Percentiles rank a stretch among this genome's conserved stretches.
Evolutionary conservation across 2,888 invertebrate genomes (phyloP).

Genomic region (Rugalucina vietnamica): DNA sequence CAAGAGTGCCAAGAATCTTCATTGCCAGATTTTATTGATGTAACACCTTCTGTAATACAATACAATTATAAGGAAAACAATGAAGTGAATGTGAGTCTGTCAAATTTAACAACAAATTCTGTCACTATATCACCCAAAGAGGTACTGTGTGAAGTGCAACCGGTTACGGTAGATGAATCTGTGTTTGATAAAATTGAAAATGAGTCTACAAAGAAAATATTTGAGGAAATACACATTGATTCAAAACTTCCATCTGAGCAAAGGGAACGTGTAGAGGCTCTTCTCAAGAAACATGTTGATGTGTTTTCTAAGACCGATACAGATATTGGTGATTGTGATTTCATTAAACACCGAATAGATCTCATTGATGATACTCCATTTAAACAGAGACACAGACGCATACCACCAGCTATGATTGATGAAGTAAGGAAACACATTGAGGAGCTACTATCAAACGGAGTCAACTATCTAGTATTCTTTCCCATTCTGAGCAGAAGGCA

Average conservation of each 20-base stretch:
- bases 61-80: not conserved
- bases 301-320: conserved; percentile 6
- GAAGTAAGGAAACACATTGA: conserved; percentile 14
- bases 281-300: not conserved
- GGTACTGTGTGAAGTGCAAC: conserved; percentile 4
- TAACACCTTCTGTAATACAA: conserved; percentile 24
- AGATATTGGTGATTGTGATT: conserved; percentile 11
- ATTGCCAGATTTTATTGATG: conserved; percentile 16
- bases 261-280: not conserved
- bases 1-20: conserved; percentile 10
- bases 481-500: conserved; percentile 32
- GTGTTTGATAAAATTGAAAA: not conserved
- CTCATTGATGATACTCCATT: conserved; percentile 1
- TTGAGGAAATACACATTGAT: not conserved
- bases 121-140: not conserved
- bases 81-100: not conserved
- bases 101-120: not conserved
- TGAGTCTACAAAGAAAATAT: not conserved
- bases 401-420: not conserved
- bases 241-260: not conserved
- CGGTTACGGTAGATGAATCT: not conserved
- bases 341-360: conserved; percentile 23
- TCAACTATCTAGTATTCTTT: conserved; percentile 29
- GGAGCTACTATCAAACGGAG: not conserved
- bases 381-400: conserved; percentile 19